Evolutionary conservation across 1,140 invertebrate species (phyloP).

Genomic region (Helicorthomorpha holstii): DNA sequence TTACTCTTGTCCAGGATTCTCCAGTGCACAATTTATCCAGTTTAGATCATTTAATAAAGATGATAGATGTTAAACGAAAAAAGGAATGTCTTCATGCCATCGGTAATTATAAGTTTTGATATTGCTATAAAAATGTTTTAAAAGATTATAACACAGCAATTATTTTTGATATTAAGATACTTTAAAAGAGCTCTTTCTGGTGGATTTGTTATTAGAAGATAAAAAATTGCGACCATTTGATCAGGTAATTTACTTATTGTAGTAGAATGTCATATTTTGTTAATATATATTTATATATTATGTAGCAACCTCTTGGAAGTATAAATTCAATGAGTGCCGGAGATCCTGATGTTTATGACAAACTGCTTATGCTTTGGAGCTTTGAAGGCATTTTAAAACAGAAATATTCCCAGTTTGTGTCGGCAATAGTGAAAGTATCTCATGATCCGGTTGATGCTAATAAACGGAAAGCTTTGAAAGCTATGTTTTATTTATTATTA

Average conservation of each 20-base stretch:
- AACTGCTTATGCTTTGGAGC: constrained; percentile 37
- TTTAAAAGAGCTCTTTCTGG: constrained; percentile 55
- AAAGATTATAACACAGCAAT: constrained; percentile 31
- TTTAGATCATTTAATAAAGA: constrained; percentile 49
- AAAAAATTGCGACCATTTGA: constrained; percentile 54
- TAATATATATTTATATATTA: constrained; percentile 4
- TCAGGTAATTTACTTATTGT: constrained; percentile 19
- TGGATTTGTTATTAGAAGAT: constrained; percentile 51
- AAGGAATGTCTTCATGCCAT: constrained; percentile 50
- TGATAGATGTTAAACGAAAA: constrained; percentile 65
- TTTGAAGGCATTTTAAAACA: constrained; percentile 72
- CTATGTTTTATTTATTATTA: constrained; percentile 59
- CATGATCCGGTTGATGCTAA: constrained; percentile 55
- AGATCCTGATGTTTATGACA: constrained; percentile 26
- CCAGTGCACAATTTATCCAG: constrained; percentile 58
- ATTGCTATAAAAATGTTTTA: constrained; percentile 36
- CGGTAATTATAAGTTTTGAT: constrained; percentile 21
- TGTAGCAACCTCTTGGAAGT: constrained; percentile 34
- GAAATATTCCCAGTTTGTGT: constrained; percentile 51
- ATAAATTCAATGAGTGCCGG: constrained; percentile 21
- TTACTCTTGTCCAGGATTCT: constrained; percentile 64
- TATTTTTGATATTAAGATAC: constrained; percentile 31
- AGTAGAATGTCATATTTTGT: not conserved
- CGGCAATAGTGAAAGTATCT: constrained; percentile 39
- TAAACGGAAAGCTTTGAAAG: constrained; percentile 59